Evolutionary conservation across 2,797 vertebrate genomes (phyloP).

Genomic region (Apogon talboti): DNA sequence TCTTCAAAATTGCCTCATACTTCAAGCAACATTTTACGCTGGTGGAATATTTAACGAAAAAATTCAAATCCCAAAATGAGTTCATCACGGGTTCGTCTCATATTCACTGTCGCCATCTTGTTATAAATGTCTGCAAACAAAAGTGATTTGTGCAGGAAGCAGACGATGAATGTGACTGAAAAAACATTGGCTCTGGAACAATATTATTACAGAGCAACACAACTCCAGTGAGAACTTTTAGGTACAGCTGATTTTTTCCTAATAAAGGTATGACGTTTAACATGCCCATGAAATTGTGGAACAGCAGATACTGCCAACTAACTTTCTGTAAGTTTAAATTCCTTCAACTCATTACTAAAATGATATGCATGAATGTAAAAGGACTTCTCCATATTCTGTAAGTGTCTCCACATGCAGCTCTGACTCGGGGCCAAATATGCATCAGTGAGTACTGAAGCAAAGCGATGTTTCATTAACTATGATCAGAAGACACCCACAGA

Average conservation of each 20-base stretch:
- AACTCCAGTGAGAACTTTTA: background rate
- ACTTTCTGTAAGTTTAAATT: conserved; percentile 20
- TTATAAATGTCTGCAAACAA: conserved; percentile 6
- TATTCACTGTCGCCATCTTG: conserved; percentile 7
- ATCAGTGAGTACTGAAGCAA: conserved; percentile 42
- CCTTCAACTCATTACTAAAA: conserved; percentile 20
- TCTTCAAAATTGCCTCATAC: conserved; percentile 53
- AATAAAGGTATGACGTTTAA: conserved; percentile 3
- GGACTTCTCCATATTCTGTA: conserved; percentile 22
- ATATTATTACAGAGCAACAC: background rate
- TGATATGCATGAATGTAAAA: conserved; percentile 31
- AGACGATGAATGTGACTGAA: conserved; percentile 4
- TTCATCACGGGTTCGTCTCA: conserved; percentile 51
- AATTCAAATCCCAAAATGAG: conserved; percentile 40
- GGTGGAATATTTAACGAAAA: conserved; percentile 29
- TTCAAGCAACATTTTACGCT: conserved; percentile 38
- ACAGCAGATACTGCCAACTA: background rate
- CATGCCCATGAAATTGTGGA: background rate
- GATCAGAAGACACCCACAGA: conserved; percentile 48
- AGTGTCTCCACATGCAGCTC: conserved; percentile 40
- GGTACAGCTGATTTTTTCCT: background rate
- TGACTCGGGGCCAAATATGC: conserved; percentile 47
- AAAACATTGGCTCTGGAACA: background rate
- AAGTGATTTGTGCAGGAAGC: background rate
- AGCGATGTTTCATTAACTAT: conserved; percentile 57